Conservation (phyloP, 92 coral and sea anemone species). For the Parazoanthus atlanticus region DNA sequence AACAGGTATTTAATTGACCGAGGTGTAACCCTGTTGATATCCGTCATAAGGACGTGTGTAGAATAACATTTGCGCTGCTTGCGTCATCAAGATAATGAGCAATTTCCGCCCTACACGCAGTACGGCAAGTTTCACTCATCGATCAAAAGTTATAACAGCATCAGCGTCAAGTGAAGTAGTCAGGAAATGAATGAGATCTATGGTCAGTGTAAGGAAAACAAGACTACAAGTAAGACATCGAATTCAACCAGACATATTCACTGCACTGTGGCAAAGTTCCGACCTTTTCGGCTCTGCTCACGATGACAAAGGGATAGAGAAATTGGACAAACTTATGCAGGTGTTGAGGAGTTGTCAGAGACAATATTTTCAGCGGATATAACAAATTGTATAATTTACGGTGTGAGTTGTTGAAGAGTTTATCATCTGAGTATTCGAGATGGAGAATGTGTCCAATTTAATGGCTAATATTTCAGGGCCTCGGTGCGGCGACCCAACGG, state of each 20-base stretch:
- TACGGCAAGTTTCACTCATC: neutral
- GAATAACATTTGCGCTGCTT: constrained; percentile 4
- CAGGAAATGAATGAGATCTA: neutral
- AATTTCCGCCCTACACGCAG: neutral
- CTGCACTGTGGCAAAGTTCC: neutral
- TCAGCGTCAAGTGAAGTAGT: neutral
- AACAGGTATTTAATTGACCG: neutral
- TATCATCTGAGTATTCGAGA: neutral
- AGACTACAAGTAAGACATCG: neutral
- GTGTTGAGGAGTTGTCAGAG: too few relatives aligned
- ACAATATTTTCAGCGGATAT: too few relatives aligned
- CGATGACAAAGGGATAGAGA: neutral
- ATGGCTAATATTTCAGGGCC: neutral
- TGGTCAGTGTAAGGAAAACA: neutral
- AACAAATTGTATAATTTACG: too few relatives aligned
- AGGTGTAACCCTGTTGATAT: neutral
- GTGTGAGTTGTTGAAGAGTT: too few relatives aligned
- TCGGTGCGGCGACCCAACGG: constrained; percentile 60
- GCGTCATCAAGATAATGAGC: constrained; percentile 17
- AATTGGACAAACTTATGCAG: neutral
- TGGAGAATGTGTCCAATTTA: constrained; percentile 12
- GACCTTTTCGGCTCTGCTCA: neutral
- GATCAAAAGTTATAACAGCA: neutral
- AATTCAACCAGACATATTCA: neutral
- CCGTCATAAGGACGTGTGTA: constrained; percentile 26